A percentile compares a stretch with the other conserved stretches of the same genome.
phyloP scores from a whole-genome alignment of 2,797 vertebrate species.

The Clarias laeviceps region DNA sequence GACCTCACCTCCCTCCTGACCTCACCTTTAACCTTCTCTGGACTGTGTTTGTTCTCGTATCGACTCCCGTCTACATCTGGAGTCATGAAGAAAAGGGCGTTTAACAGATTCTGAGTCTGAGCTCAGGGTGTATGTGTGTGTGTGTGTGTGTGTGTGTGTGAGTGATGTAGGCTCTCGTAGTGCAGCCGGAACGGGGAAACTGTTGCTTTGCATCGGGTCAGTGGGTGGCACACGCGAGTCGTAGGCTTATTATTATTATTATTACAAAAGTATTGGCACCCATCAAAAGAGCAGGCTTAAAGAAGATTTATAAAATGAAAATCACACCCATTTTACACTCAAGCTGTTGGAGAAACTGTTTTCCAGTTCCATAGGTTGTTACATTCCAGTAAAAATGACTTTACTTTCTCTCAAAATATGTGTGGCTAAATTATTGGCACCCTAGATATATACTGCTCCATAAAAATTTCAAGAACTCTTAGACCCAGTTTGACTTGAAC shows the following conservation, averaged over 20 bases:
- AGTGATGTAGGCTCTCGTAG: too few species aligned
- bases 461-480: too few species aligned
- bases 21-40: not conserved
- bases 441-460: not conserved
- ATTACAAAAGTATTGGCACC: not conserved
- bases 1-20: constrained; percentile 4
- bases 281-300: not conserved
- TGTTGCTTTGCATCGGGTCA: not conserved
- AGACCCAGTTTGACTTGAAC: too few species aligned
- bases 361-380: too few species aligned
- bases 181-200: not conserved
- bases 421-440: not conserved
- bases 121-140: not conserved
- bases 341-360: not conserved
- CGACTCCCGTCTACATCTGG: not conserved
- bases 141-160: too few species aligned
- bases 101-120: not conserved
- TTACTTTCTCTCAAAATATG: not conserved
- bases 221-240: too few species aligned
- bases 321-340: not conserved
- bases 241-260: not conserved
- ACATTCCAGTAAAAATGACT: not conserved
- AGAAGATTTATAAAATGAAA: not conserved
- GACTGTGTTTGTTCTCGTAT: not conserved
- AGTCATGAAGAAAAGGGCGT: not conserved